Evolutionary conservation across 2,113 vertebrate species (phyloP).

Genomic region (Rhagologus leucostigma): DNA sequence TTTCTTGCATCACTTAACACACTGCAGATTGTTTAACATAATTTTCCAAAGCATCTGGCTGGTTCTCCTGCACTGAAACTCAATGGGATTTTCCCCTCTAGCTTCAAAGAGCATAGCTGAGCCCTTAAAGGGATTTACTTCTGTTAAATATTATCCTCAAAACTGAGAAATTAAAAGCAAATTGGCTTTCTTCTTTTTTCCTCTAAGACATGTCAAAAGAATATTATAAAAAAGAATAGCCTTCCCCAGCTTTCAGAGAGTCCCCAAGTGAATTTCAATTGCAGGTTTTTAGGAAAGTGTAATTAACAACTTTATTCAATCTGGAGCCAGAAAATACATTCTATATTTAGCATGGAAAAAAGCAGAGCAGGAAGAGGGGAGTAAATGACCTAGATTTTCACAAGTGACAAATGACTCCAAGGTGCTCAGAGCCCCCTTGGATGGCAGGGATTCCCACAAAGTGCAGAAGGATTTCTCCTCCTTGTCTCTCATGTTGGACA

Average conservation of each 20-base stretch:
- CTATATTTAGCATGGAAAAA: constrained; percentile 29
- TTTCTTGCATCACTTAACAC: not conserved
- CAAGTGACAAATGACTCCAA: constrained; percentile 12
- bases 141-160: constrained; percentile 53
- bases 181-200: constrained; percentile 17
- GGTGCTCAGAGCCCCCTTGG: not conserved
- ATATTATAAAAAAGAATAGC: not conserved
- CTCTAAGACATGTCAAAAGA: constrained; percentile 25
- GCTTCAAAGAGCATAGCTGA: constrained; percentile 38
- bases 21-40: not conserved
- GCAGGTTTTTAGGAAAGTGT: constrained; percentile 27
- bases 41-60: not conserved
- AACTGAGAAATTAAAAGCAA: constrained; percentile 39
- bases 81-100: not conserved
- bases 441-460: not conserved
- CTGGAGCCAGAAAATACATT: constrained; percentile 14
- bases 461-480: not conserved
- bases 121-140: constrained; percentile 52
- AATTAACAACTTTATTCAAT: constrained; percentile 48
- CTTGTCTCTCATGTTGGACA: not conserved
- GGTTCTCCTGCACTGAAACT: not conserved
- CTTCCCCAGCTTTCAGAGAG: not conserved
- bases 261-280: constrained; percentile 11
- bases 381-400: constrained; percentile 33
- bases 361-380: constrained; percentile 1